A percentile compares a stretch with the other conserved stretches of the same genome.
Evolutionary conservation across 2,888 invertebrate genomes (phyloP).

Genomic region (Cryptophagus acutangulus): DNA sequence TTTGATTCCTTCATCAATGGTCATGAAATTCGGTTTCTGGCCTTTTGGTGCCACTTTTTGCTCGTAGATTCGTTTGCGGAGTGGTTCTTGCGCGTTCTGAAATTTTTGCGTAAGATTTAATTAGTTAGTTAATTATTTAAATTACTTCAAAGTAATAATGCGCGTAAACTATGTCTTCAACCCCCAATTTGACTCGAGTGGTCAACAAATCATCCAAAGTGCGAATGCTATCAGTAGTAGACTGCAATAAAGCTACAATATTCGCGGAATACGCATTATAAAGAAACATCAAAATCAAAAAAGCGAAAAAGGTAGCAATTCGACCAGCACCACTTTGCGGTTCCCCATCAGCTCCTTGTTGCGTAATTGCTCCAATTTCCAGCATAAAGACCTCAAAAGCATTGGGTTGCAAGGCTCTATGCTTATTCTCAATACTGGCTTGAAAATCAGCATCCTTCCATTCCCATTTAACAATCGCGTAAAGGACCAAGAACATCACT

Average conservation of each 20-base stretch:
- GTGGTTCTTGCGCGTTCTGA: constrained; percentile 59
- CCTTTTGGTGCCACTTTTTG: constrained; percentile 59
- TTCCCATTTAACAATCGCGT: constrained; percentile 38
- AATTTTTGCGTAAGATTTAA: background rate
- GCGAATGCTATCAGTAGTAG: constrained; percentile 56
- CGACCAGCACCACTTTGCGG: constrained; percentile 50
- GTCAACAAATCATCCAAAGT: constrained; percentile 53
- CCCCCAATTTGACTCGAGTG: constrained; percentile 58
- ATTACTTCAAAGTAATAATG: constrained; percentile 61
- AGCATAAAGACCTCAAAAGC: constrained; percentile 41
- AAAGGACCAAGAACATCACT: constrained; percentile 30
- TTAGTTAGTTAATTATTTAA: background rate
- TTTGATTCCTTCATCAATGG: constrained; percentile 57
- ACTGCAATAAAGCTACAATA: constrained; percentile 62
- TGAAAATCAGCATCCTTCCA: constrained; percentile 27
- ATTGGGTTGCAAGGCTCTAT: constrained; percentile 25
- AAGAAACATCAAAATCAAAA: constrained; percentile 51
- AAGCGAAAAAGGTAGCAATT: constrained; percentile 37
- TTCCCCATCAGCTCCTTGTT: constrained; percentile 49
- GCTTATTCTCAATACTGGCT: constrained; percentile 1
- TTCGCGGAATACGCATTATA: constrained; percentile 65
- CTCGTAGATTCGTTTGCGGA: constrained; percentile 57
- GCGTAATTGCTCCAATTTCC: constrained; percentile 49
- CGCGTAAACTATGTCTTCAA: constrained; percentile 54
- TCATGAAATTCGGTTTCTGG: constrained; percentile 53